Evolutionary conservation across 2,888 invertebrate genomes (phyloP), one percentile per base, ranked within the genome.

Genomic region (Synergus laeviventris): DNA sequence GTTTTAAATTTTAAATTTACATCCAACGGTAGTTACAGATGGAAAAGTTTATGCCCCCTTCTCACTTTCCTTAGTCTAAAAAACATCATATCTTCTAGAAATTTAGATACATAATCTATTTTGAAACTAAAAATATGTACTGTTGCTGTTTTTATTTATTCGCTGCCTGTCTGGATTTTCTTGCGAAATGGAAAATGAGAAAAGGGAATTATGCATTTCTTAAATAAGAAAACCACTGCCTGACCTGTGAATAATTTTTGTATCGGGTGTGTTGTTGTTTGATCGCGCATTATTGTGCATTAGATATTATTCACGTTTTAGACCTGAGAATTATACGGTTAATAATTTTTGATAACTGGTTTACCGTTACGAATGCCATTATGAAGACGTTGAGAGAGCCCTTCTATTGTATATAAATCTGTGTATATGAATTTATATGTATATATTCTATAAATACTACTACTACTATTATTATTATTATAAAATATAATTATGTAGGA

Each of bases 221-320:
- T 78, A 66, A 81, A 82, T 85, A 83, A 79, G 75, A 83, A 82
- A 83, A 84, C 80, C 87, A 87, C 88, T 87, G 88, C 88, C 87
- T 86, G 79, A 81, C 84, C 81, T 81, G 78, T 79, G 75, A 84
- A 74, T 81, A 83, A 84, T 81, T 84, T 83, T 84, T 83, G 74
- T 84, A 85, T 82, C 62, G 76, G 81, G 83, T 81, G 82, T 81
- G 77, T 78, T 81, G 77, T 76, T 83, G 80, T 81, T 82, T 83
- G 74, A 82, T 82, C 83, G 78, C 78, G 39, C 76, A 36, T 79
- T 74, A 83, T 81, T 66, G 66, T 79, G 74, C 79, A 74, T 78
- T 79, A 82, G 73, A 78, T 61, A 78, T 79, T 84, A 78, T 80
- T 81, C 76, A 11, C n/a, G 62, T 62, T 62, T 62, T 8, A 62